Percentiles rank a stretch among this genome's conserved stretches.
phyloP scores from a whole-genome alignment of 2,888 invertebrate genomes.

The Podotricha telesiphe region DNA sequence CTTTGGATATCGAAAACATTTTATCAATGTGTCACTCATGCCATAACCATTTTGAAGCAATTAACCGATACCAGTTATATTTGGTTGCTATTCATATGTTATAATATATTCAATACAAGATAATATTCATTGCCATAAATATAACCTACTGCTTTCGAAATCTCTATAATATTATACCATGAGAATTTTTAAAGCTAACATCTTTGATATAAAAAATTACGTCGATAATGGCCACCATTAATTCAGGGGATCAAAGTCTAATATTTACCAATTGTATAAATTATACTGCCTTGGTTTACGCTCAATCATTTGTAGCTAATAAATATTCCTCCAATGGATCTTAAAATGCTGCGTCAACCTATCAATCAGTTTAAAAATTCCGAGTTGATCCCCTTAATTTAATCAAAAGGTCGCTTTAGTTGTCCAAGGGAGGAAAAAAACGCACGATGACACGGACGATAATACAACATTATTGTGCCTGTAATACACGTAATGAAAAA shows the following conservation, averaged over 20 bases:
- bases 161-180: conserved; percentile 13
- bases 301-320: conserved; percentile 79
- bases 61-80: conserved; percentile 24
- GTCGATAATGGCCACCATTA: conserved; percentile 24
- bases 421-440: conserved; percentile 79
- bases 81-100: conserved; percentile 20
- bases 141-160: conserved; percentile 21
- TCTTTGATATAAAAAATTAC: conserved; percentile 5
- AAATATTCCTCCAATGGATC: conserved; percentile 75
- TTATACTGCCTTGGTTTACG: conserved; percentile 57
- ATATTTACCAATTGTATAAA: conserved; percentile 76
- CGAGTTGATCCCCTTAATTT: conserved; percentile 81
- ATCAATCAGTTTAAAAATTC: conserved; percentile 83
- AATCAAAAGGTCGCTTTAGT: conserved; percentile 82
- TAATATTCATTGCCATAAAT: conserved; percentile 23
- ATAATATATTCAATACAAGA: conserved; percentile 21
- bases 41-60: conserved; percentile 28
- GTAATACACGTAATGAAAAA: not conserved
- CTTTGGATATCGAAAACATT: conserved; percentile 23
- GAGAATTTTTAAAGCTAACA: not conserved
- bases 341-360: conserved; percentile 81
- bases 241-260: conserved; percentile 50
- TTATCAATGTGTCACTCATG: conserved; percentile 20
- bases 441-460: conserved; percentile 74
- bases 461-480: conserved; percentile 78